Evolutionary conservation across 2,797 vertebrate species (phyloP), one percentile per base, ranked within the genome.

Genomic region (Argyrosomus regius): DNA sequence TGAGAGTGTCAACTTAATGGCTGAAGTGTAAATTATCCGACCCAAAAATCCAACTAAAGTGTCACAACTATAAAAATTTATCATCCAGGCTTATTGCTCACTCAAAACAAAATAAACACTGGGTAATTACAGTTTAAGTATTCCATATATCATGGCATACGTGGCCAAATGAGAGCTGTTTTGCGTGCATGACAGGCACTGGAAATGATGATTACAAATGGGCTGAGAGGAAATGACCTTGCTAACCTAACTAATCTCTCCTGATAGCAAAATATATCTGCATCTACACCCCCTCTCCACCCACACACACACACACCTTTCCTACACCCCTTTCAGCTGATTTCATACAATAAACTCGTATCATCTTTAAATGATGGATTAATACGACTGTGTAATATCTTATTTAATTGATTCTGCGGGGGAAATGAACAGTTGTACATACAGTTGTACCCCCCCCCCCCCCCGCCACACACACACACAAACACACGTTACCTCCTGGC

Each of bases 401-500:
- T 28, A 48, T 22, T 56, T 49, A 48, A 72, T 49, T 82, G 45
- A 73, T 70, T 80, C 70, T 28, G 20, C 3, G 0, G 49, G 60
- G 68, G 43, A 45, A 58, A 72, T 43, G 43, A 60, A 59, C 7
- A 2, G 16, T 18, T 14, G 16, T 7, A 52, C 26, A 22, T 31
- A 48, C 35, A 9, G 24, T 2, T 39, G 39, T 17, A 16, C 1
- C n/a, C 9, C 7, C 17, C 20, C 53, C 22, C 48, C 45, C 3
- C 50, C 17, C 22, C 1, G 22, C 22, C 52, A 18, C 79, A 22
- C 58, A 43, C 35, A 28, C 28, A 28, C 28, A 28, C 31, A 35
- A 6, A 39, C 8, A 41, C n/a, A 45, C 35, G 10, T 77, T 91
- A 93, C 93, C 97, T 99, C 97, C 91, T 98, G 98, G 92, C 98